phyloP scores from a whole-genome alignment of 1,140 invertebrate genomes.

The Drosophila carrolli region DNA sequence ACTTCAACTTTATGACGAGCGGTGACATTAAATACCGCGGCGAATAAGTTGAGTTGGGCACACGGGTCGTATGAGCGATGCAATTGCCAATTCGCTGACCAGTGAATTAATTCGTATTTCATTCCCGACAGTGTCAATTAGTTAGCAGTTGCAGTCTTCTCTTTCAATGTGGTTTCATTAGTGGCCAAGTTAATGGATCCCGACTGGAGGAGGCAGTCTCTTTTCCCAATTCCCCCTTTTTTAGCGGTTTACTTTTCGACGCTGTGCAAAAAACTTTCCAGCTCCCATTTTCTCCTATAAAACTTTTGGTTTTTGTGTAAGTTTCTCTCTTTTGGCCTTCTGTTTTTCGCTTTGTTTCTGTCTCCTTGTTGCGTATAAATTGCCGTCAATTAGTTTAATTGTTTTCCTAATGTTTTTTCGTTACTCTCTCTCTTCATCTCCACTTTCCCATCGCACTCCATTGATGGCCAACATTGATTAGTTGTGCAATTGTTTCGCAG shows the following conservation, averaged over 20 bases:
- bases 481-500: constrained; percentile 63
- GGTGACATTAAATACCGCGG: neutral
- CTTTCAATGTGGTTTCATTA: constrained; percentile 75
- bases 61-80: constrained; percentile 36
- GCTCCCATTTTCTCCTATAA: constrained; percentile 60
- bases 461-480: constrained; percentile 69
- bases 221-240: constrained; percentile 11
- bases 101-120: constrained; percentile 24
- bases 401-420: constrained; percentile 60
- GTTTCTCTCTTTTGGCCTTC: constrained; percentile 13
- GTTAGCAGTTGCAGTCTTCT: constrained; percentile 36
- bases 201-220: neutral
- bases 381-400: constrained; percentile 80
- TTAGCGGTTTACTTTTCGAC: constrained; percentile 61
- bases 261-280: constrained; percentile 59
- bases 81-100: constrained; percentile 3
- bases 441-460: constrained; percentile 23
- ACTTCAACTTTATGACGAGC: neutral
- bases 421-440: neutral
- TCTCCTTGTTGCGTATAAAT: constrained; percentile 73
- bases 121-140: constrained; percentile 38
- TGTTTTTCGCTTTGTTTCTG: constrained; percentile 30
- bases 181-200: constrained; percentile 68
- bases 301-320: constrained; percentile 49
- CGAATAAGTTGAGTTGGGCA: neutral